A percentile compares a stretch with the other conserved stretches of the same genome.
These are phyloP conservation scores for Syritta pipiens DNA, from an alignment of 2,888 invertebrate species.

Conservation along the genomic window DNA sequence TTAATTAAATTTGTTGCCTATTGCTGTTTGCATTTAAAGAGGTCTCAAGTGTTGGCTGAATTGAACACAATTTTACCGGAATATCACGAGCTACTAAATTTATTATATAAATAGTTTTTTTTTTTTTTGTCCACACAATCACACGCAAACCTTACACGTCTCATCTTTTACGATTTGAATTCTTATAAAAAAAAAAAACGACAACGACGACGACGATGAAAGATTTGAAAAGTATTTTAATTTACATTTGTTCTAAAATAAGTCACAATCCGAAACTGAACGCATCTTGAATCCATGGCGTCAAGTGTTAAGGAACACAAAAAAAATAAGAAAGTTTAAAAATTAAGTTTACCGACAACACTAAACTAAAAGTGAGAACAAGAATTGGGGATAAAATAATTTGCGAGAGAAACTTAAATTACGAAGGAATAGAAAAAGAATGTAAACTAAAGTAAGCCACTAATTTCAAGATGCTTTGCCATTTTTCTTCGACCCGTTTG, in stretches of 20 bases:
- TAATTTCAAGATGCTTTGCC: conserved; percentile 76
- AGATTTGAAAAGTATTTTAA: background rate
- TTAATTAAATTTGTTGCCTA: background rate
- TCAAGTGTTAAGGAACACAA: background rate
- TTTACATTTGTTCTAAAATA: background rate
- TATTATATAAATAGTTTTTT: conserved; percentile 20
- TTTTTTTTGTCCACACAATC: conserved; percentile 21
- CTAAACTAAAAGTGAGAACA: background rate
- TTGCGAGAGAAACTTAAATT: background rate
- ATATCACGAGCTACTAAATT: conserved; percentile 45
- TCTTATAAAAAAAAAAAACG: too few species aligned
- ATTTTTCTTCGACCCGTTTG: conserved; percentile 78
- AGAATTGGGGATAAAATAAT: background rate
- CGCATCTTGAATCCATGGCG: too few species aligned
- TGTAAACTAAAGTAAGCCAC: conserved; percentile 1
- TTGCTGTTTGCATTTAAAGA: conserved; percentile 14
- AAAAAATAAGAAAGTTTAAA: background rate
- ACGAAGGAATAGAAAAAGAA: background rate
- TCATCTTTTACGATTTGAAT: too few species aligned
- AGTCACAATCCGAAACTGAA: conserved; percentile 16
- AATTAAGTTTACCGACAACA: too few species aligned
- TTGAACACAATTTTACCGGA: conserved; percentile 58
- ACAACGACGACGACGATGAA: background rate
- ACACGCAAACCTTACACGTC: background rate
- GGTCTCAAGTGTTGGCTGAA: conserved; percentile 48